Evolutionary conservation across 2,888 invertebrate species (phyloP), one percentile per base, ranked within the genome.

Genomic region (Platynereis dumerilii): DNA sequence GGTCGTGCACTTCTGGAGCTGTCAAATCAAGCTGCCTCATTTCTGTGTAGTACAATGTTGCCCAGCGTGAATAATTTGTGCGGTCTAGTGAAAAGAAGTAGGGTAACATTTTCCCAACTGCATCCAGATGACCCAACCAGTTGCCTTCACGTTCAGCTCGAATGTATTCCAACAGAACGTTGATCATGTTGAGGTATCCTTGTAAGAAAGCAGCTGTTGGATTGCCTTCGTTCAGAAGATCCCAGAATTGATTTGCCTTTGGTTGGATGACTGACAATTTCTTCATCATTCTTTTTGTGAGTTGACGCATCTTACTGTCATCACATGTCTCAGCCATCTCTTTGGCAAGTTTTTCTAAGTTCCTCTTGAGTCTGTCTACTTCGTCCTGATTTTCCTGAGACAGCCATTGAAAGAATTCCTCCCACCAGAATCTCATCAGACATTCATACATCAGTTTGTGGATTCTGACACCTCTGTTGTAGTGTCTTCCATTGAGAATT

Each of bases 1-100:
- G 20, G 7, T 48, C 17, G 48, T 48, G 48, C 48, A 48, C 48
- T 48, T 48, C 48, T 10, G 48, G 48, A 10, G 48, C 48, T 5
- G 7, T n/a, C 3, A 7, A 5, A 20, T n/a, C 7, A 5, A 48
- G n/a, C 10, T 10, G n/a, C n/a, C n/a, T n/a, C 48, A 48, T 42
- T 12, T 42, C 42, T 42, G n/a, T 48, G 22, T 10, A 20, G 17
- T 48, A 48, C 10, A 48, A 5, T 48, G 48, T 48, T 5, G 20
- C 48, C 48, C 48, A 48, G 7, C 22, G 5, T 48, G 48, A 5
- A 22, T 48, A 48, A 22, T 48, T 48, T 3, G n/a, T n/a, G 7
- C 48, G 5, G n/a, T 48, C 48, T 10, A 48, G n/a, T 22, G 22
- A 5, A 48, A 48, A 48, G 48, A 48, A 48, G 7, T 7, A 20